These are phyloP conservation scores for Aquatica leii DNA, from an alignment of 2,888 invertebrate genomes.

Conservation along the genomic window DNA sequence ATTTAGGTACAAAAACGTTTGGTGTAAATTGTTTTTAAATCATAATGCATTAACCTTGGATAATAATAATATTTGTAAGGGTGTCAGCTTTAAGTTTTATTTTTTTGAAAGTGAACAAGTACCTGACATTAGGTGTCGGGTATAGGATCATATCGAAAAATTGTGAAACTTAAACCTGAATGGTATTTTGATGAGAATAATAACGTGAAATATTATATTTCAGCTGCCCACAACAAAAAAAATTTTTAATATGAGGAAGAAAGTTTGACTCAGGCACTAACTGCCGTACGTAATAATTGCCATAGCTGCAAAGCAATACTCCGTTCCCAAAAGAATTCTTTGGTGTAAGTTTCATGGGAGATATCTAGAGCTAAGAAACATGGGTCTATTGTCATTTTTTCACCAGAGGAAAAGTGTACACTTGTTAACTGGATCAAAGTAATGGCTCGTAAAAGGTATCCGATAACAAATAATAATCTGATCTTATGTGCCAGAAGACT, in stretches of 20 bases:
- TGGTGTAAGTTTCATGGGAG: not conserved
- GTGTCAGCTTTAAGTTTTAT: conserved; percentile 1
- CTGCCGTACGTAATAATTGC: not conserved
- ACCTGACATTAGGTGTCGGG: not conserved
- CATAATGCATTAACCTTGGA: too few species aligned
- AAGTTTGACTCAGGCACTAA: not conserved
- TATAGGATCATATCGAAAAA: not conserved
- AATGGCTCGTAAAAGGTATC: too few species aligned
- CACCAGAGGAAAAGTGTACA: not conserved
- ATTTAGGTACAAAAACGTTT: too few species aligned
- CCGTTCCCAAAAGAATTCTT: not conserved
- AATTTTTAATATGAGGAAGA: not conserved
- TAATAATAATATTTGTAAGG: too few species aligned
- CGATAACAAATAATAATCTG: too few species aligned
- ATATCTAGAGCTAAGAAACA: not conserved
- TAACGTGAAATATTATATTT: too few species aligned
- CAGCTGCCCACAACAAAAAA: not conserved
- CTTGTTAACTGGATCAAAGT: too few species aligned
- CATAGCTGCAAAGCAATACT: conserved; percentile 10
- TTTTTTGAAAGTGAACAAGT: not conserved
- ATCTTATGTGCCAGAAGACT: too few species aligned
- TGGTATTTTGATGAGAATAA: not conserved
- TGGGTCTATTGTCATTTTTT: not conserved
- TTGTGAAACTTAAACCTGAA: not conserved
- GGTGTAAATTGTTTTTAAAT: too few species aligned